Evolutionary conservation across 2,888 invertebrate genomes (phyloP).

Genomic region (Artemia sp.): DNA sequence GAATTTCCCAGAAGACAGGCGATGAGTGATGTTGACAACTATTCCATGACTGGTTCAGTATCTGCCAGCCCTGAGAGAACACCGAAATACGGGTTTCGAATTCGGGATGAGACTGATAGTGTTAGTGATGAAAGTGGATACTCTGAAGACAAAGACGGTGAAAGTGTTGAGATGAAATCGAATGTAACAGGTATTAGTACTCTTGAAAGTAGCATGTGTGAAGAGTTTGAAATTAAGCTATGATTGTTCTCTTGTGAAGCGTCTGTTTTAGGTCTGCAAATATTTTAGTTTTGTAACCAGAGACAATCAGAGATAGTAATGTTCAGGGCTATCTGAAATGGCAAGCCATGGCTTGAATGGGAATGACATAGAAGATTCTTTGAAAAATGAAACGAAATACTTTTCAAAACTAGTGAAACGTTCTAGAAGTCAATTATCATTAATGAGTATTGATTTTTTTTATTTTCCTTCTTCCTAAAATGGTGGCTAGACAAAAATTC

Average conservation of each 20-base stretch:
- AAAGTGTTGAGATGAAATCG: conserved; percentile 8
- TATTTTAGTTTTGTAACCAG: too few species aligned
- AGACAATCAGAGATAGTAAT: too few species aligned
- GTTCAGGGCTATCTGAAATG: too few species aligned
- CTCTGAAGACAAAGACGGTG: conserved; percentile 42
- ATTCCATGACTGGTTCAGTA: conserved; percentile 3
- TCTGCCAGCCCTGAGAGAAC: conserved; percentile 13
- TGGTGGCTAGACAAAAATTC: too few species aligned
- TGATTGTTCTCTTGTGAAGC: not conserved
- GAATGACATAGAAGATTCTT: too few species aligned
- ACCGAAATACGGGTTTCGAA: conserved; percentile 14
- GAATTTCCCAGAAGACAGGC: not conserved
- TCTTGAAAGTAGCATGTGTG: not conserved
- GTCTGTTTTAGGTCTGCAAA: too few species aligned
- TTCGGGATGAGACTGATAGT: conserved; percentile 43
- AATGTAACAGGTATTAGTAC: not conserved
- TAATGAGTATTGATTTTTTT: too few species aligned
- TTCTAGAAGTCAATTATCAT: too few species aligned
- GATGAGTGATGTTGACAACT: not conserved
- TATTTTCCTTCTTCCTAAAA: too few species aligned
- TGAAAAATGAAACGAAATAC: too few species aligned
- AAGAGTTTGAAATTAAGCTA: conserved; percentile 10
- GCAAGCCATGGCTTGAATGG: too few species aligned
- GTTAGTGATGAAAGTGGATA: conserved; percentile 81
- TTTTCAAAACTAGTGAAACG: too few species aligned